phyloP scores from a whole-genome alignment of 2,888 invertebrate genomes.

The Scaptodrosophila latifasciaeformis region DNA sequence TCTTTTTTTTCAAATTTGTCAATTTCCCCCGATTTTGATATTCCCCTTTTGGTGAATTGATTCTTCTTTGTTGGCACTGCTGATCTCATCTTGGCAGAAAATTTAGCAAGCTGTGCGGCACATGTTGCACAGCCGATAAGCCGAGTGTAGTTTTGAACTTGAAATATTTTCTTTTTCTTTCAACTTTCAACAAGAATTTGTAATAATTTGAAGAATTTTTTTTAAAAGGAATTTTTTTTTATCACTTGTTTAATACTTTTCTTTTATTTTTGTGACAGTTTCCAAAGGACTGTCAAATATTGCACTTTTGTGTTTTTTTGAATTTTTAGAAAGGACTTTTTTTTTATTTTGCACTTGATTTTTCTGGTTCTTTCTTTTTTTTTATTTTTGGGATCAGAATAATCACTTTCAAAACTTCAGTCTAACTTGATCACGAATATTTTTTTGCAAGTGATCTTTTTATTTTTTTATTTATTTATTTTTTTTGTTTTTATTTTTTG shows the following conservation, averaged over 20 bases:
- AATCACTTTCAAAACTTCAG: too few species aligned
- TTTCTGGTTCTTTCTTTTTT: conserved; percentile 6
- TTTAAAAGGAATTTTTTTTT: neutral
- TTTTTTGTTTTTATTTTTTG: conserved; percentile 18
- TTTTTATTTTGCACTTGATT: conserved; percentile 19
- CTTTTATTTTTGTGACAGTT: conserved; percentile 9
- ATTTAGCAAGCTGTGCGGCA: conserved; percentile 26
- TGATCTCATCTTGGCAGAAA: conserved; percentile 37
- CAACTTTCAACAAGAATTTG: too few species aligned
- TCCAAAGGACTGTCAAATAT: neutral
- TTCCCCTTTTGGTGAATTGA: too few species aligned
- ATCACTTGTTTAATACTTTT: neutral
- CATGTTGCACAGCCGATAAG: conserved; percentile 34
- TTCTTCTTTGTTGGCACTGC: too few species aligned
- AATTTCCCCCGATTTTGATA: neutral
- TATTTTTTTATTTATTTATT: neutral
- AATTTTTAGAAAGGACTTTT: neutral
- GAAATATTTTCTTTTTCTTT: too few species aligned
- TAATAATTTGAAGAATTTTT: neutral
- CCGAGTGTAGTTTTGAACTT: too few species aligned
- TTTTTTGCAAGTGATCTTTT: conserved; percentile 14
- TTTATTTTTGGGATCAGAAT: conserved; percentile 8
- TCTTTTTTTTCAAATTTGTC: conserved; percentile 2
- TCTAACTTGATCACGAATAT: too few species aligned
- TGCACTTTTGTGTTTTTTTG: conserved; percentile 32